phyloP scores from a whole-genome alignment of 2,888 invertebrate genomes.

The Drosophila testacea region DNA sequence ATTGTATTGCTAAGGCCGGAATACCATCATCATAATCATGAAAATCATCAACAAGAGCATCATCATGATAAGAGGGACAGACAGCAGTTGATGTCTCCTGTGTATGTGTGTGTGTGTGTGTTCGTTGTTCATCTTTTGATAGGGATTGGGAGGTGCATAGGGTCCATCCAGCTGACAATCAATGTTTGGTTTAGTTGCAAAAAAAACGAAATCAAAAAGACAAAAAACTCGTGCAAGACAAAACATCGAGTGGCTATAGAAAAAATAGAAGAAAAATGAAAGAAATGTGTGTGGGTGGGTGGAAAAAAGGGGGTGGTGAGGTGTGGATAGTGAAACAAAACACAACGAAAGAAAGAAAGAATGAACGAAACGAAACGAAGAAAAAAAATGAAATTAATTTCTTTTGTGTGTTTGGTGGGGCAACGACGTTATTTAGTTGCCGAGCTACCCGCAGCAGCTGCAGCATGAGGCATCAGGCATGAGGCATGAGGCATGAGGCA shows the following conservation, averaged over 20 bases:
- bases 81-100: constrained; percentile 20
- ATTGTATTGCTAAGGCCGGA: constrained; percentile 45
- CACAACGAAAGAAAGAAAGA: constrained; percentile 6
- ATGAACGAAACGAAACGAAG: neutral
- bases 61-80: constrained; percentile 19
- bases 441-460: constrained; percentile 26
- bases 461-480: constrained; percentile 6
- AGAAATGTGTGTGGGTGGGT: constrained; percentile 24
- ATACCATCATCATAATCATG: constrained; percentile 27
- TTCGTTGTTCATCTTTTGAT: constrained; percentile 18
- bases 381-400: constrained; percentile 84
- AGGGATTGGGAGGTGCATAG: constrained; percentile 24
- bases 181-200: constrained; percentile 78
- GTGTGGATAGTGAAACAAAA: constrained; percentile 18
- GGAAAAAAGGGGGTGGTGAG: constrained; percentile 21
- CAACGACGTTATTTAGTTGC: constrained; percentile 55
- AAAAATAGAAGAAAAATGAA: constrained; percentile 40
- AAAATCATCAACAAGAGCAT: constrained; percentile 9
- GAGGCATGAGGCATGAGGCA: constrained; percentile 15
- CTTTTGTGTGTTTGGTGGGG: constrained; percentile 81
- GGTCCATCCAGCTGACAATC: constrained; percentile 71
- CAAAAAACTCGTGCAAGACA: constrained; percentile 57
- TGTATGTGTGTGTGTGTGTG: neutral
- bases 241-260: constrained; percentile 68
- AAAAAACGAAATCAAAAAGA: constrained; percentile 18